Conservation (phyloP, 1,140 invertebrate species). For the Vollenhovia emeryi region DNA sequence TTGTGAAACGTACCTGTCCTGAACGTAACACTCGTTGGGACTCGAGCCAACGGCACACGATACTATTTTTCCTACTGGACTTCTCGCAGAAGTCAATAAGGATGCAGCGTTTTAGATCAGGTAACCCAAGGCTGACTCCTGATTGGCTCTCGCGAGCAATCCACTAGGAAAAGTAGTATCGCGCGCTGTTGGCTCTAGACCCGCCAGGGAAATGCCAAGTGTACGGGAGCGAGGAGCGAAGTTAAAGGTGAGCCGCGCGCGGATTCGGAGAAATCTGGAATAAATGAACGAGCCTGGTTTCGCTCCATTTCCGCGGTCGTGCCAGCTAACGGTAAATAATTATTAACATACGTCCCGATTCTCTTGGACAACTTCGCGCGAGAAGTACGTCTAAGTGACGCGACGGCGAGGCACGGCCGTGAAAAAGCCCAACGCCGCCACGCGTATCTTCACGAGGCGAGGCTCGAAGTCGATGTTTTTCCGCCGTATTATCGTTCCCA, state of each 20-base stretch:
- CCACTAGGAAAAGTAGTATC: too few relatives aligned
- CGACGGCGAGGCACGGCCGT: neutral
- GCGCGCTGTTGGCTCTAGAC: too few relatives aligned
- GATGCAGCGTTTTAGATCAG: too few relatives aligned
- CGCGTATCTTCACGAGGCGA: neutral
- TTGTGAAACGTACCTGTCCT: neutral
- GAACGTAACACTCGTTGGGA: neutral
- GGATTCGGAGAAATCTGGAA: slow-evolving; percentile 33
- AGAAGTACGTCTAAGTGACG: neutral
- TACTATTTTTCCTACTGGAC: too few relatives aligned
- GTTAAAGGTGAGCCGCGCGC: slow-evolving; percentile 9
- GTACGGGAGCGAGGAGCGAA: neutral
- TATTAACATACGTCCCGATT: slow-evolving; percentile 43
- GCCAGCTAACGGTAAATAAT: slow-evolving; percentile 16
- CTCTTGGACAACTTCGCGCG: neutral
- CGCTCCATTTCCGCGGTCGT: slow-evolving; percentile 49
- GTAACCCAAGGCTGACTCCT: too few relatives aligned
- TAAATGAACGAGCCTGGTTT: slow-evolving; percentile 21
- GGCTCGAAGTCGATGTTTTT: slow-evolving; percentile 23
- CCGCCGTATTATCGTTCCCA: slow-evolving; percentile 44
- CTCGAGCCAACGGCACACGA: too few relatives aligned
- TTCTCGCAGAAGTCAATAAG: too few relatives aligned
- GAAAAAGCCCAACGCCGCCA: neutral
- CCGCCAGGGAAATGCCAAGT: neutral
- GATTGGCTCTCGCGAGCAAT: too few relatives aligned